A percentile compares a stretch with the other conserved stretches of the same genome.
These are phyloP conservation scores for Marcusenius ussheri DNA, from an alignment of 2,113 vertebrate species.

Conservation along the genomic window DNA sequence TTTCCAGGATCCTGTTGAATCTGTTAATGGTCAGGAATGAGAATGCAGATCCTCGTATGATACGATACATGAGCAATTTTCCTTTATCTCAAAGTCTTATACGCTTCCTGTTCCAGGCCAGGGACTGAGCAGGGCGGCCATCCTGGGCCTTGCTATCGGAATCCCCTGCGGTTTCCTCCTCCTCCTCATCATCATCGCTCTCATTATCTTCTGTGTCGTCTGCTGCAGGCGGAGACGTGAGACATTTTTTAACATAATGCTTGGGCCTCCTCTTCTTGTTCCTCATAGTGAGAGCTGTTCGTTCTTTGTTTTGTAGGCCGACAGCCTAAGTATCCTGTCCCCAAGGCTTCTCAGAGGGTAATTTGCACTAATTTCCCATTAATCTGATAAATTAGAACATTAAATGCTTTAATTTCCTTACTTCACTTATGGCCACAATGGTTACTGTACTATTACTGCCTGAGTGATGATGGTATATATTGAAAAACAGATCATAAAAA, in stretches of 20 bases:
- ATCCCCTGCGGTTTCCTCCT: no score
- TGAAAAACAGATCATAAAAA: neutral
- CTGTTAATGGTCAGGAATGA: no score
- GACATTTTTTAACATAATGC: neutral
- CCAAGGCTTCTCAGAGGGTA: neutral
- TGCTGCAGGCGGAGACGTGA: neutral
- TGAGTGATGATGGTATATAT: neutral
- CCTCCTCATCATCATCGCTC: no score
- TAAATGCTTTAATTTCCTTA: neutral
- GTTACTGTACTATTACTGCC: neutral
- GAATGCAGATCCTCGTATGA: no score
- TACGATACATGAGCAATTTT: no score
- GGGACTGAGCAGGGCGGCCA: no score
- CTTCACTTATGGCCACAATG: neutral
- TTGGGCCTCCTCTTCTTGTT: neutral
- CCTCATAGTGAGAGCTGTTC: neutral
- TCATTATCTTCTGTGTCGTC: no score
- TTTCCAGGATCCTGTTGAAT: no score
- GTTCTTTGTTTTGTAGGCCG: neutral
- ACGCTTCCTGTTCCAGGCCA: no score
- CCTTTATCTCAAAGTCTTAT: no score
- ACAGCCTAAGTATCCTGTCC: neutral
- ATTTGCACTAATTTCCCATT: neutral
- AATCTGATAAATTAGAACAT: neutral
- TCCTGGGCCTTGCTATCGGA: no score